Evolutionary conservation across 1,140 invertebrate genomes (phyloP), one percentile per base, ranked within the genome.

Genomic region (Macrotrachela quadricornifera): DNA sequence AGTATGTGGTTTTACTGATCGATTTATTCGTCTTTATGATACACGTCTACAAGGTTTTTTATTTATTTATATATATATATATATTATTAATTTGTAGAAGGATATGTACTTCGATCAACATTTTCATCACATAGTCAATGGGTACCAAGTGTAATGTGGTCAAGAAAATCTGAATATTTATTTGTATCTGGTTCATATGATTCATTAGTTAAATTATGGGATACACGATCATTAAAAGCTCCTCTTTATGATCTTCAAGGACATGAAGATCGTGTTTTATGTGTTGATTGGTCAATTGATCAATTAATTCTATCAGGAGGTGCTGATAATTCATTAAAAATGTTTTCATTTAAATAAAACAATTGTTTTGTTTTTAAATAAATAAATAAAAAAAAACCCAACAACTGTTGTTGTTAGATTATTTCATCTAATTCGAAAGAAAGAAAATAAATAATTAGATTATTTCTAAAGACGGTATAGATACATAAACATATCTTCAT

Each of bases 161-260:
- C 84, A 0, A 78, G 74, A n/a, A 77, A 75, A 0, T 73, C 82
- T 57, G 79, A 86, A 63, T 73, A 85, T 64, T 72, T 86, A 13
- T 96, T 97, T 68, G 74, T 96, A 4, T 94, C 87, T 12, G 87
- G 85, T 6, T 80, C 83, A 14, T 86, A 91, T 67, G 92, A 99
- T 67, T 78, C 78, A 53, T 67, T 80, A 39, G 76, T 92, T 18
- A 96, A 96, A 71, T 68, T 95, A 39, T 99, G 92, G 92, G 92
- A 99, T 65, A 80, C 78, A 4, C 76, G 90, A 70, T 30, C 21
- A 30, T 30, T 30, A 0, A 85, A 83, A 66, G 82, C 84, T 11
- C 82, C 90, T 3, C 71, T 99, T 0, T 97, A 83, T 63, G 85
- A 96, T 65, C 72, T 97, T 60, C 76, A 77, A 52, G 91, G 90